Evolutionary conservation across 2,797 vertebrate species (phyloP).

Genomic region (Moxostoma hubbsi): DNA sequence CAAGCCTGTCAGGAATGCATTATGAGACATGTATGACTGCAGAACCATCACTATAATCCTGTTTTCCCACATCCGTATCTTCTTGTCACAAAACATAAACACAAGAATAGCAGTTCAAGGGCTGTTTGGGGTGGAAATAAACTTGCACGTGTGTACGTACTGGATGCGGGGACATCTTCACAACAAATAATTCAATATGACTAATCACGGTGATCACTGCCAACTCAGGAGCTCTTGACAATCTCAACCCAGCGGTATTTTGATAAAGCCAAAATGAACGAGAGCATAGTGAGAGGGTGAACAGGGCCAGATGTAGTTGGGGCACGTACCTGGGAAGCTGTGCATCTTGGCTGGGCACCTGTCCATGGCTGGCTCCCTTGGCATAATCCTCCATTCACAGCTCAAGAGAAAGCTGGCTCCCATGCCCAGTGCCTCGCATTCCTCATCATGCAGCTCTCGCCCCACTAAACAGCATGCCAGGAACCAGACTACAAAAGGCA

Average conservation of each 20-base stretch:
- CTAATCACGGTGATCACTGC: constrained; percentile 81
- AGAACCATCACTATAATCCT: constrained; percentile 81
- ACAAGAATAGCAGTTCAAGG: constrained; percentile 41
- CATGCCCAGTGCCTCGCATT: constrained; percentile 50
- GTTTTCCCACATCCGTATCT: constrained; percentile 81
- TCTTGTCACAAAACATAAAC: constrained; percentile 76
- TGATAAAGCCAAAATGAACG: constrained; percentile 79
- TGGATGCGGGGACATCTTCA: constrained; percentile 67
- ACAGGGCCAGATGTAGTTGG: constrained; percentile 38
- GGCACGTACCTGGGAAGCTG: constrained; percentile 65
- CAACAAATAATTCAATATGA: constrained; percentile 85
- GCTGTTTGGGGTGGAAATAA: constrained; percentile 41
- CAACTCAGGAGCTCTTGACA: constrained; percentile 76
- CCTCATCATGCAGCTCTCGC: constrained; percentile 45
- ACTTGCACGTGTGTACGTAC: constrained; percentile 26
- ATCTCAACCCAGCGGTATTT: constrained; percentile 79
- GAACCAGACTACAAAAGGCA: constrained; percentile 55
- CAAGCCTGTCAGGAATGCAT: constrained; percentile 79
- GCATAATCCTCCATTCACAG: constrained; percentile 67
- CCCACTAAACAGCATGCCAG: constrained; percentile 54
- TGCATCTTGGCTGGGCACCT: constrained; percentile 62
- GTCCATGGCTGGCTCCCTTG: constrained; percentile 58
- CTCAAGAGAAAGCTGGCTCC: constrained; percentile 54
- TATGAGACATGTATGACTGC: constrained; percentile 82
- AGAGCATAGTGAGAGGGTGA: constrained; percentile 63